A percentile compares a stretch with the other conserved stretches of the same genome.
Conservation (phyloP, 2,797 vertebrate species). For the Anableps anableps region DNA sequence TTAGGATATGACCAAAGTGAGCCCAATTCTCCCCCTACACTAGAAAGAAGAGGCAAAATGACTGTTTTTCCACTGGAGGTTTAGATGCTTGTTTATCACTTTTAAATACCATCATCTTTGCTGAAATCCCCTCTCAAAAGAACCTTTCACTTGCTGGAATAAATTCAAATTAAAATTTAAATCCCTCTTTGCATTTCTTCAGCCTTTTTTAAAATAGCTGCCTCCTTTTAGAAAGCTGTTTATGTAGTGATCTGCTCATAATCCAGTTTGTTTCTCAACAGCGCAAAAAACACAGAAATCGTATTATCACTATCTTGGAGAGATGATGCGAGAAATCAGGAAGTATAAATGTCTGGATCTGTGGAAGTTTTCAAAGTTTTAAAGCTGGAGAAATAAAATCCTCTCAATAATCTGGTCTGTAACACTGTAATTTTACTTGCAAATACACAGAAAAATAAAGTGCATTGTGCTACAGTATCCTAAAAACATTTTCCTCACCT, state of each 20-base stretch:
- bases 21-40: constrained; percentile 81
- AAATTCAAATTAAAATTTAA: constrained; percentile 93
- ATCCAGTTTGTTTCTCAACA: constrained; percentile 92
- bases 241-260: constrained; percentile 92
- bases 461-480: constrained; percentile 67
- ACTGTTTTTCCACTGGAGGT: constrained; percentile 84
- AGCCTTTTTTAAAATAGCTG: constrained; percentile 92
- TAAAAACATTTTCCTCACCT: constrained; percentile 68
- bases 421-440: constrained; percentile 81
- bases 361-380: constrained; percentile 84
- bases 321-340: constrained; percentile 88
- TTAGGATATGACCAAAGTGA: constrained; percentile 82
- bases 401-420: constrained; percentile 76
- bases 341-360: constrained; percentile 85
- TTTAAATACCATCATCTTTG: constrained; percentile 91
- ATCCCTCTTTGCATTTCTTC: constrained; percentile 91
- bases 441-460: constrained; percentile 75
- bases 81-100: constrained; percentile 92
- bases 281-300: constrained; percentile 87
- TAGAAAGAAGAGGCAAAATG: constrained; percentile 81
- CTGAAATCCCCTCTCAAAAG: constrained; percentile 90
- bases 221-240: constrained; percentile 91
- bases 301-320: constrained; percentile 90
- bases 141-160: constrained; percentile 92
- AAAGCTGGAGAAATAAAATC: constrained; percentile 72